These are phyloP conservation scores for Amiota mariae DNA, from an alignment of 2,888 invertebrate species.

Conservation along the genomic window DNA sequence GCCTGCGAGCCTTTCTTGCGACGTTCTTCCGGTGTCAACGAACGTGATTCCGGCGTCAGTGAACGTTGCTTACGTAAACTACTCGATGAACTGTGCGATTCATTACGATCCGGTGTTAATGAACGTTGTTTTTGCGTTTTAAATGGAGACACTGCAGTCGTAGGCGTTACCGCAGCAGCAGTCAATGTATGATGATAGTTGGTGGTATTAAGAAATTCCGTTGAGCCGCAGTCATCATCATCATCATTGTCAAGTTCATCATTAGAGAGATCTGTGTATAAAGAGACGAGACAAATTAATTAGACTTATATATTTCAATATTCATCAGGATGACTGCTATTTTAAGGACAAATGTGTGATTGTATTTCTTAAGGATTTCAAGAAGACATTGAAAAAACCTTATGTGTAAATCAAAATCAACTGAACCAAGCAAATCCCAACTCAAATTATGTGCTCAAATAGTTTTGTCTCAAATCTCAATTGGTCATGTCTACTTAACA, in stretches of 20 bases:
- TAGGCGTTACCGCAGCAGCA: constrained; percentile 40
- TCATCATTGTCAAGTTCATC: constrained; percentile 77
- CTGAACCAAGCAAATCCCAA: neutral
- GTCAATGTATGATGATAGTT: constrained; percentile 62
- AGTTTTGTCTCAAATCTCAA: neutral
- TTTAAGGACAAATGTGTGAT: neutral
- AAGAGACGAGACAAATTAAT: neutral
- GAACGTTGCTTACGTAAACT: constrained; percentile 72
- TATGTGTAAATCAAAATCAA: constrained; percentile 11
- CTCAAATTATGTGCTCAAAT: constrained; percentile 16
- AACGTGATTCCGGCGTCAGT: constrained; percentile 72
- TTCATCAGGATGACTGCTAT: neutral
- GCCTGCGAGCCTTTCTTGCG: constrained; percentile 68
- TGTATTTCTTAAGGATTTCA: neutral
- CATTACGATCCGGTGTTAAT: constrained; percentile 72
- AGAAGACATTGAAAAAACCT: neutral
- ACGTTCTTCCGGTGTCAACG: constrained; percentile 72
- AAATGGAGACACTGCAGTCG: constrained; percentile 66
- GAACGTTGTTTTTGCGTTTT: constrained; percentile 71
- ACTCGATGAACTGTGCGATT: constrained; percentile 71
- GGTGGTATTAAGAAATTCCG: constrained; percentile 68
- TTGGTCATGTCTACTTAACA: neutral
- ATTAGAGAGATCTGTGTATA: constrained; percentile 74
- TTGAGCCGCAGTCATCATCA: constrained; percentile 68
- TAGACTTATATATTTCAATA: neutral